Percentiles rank a stretch among this genome's conserved stretches.
Conservation (phyloP, 2,888 invertebrate species). For the Buathra laborator region DNA sequence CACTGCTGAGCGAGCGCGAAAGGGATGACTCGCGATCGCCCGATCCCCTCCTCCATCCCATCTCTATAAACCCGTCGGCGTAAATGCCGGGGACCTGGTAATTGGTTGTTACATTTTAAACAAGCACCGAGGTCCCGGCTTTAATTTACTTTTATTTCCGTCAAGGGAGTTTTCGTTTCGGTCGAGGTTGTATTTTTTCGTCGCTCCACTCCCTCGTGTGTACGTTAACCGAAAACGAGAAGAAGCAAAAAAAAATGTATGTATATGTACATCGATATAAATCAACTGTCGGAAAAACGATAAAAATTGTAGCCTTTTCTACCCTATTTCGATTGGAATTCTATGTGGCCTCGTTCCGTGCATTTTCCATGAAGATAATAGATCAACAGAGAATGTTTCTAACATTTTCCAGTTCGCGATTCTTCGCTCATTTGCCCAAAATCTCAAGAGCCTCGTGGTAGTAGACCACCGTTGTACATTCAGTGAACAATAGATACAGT, state of each 20-base stretch:
- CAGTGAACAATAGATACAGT: not conserved
- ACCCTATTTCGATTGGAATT: not conserved
- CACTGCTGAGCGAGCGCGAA: not conserved
- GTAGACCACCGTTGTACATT: not conserved
- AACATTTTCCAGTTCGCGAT: not conserved
- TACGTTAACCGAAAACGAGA: slow-evolving; percentile 19
- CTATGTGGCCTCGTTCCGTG: not conserved
- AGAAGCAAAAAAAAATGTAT: not conserved
- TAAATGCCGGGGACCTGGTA: slow-evolving; percentile 72
- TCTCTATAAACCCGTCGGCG: slow-evolving; percentile 22
- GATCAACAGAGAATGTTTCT: not conserved
- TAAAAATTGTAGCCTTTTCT: not conserved
- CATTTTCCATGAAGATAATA: not conserved
- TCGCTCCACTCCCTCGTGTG: slow-evolving; percentile 12
- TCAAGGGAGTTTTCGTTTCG: slow-evolving; percentile 76
- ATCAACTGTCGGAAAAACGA: not conserved
- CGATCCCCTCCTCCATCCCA: not conserved
- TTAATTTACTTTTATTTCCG: slow-evolving; percentile 82
- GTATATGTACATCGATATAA: not conserved
- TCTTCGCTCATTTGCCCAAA: not conserved
- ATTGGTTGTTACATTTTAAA: slow-evolving; percentile 81
- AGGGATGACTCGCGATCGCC: slow-evolving; percentile 59
- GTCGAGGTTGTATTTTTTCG: slow-evolving; percentile 9
- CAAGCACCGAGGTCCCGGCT: slow-evolving; percentile 73
- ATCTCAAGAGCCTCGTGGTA: not conserved